Evolutionary conservation across 2,113 vertebrate species (phyloP), one percentile per base, ranked within the genome.

Genomic region (Gobio gobio): DNA sequence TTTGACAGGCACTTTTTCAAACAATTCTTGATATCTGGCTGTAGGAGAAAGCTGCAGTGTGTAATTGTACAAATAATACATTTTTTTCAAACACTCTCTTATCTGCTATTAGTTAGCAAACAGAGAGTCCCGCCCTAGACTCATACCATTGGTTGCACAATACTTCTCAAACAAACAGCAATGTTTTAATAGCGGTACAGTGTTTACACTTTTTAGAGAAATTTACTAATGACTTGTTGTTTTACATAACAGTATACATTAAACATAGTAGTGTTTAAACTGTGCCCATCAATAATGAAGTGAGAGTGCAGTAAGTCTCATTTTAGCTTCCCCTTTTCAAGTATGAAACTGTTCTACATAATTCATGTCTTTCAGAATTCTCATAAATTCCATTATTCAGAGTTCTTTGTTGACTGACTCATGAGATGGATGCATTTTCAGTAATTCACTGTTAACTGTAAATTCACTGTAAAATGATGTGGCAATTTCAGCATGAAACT

Each of bases 251-350:
- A 7, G 5, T 40, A 40, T 40, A 40, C 72, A 26, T 47, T 47
- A 70, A 70, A 43, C 40, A 40, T 40, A 40, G 22, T 18, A n/a
- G 51, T 77, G 18, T 10, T 51, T 58, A 40, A 29, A n/a, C 3
- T 9, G 61, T 61, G 22, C 29, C 40, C n/a, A 47, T 22, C 1
- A 64, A 16, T 26, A 16, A 47, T 47, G 40, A 45, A 80, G 64
- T 64, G 14, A 63, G 36, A 45, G n/a, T 47, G 18, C 18, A 14
- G 2, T 49, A 33, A 54, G 47, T 18, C 26, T 43, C 24, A 29
- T 47, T 64, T 80, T 47, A 49, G 40, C 59, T 80, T 80, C 43
- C 76, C 10, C 59, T 49, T 64, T 59, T 80, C 64, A 8, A 8
- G 10, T 29, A 26, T 3, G 43, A 47, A 29, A 47, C 78, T n/a